Evolutionary conservation across 2,113 vertebrate species (phyloP), one percentile per base, ranked within the genome.

Genomic region (Empidonax traillii): DNA sequence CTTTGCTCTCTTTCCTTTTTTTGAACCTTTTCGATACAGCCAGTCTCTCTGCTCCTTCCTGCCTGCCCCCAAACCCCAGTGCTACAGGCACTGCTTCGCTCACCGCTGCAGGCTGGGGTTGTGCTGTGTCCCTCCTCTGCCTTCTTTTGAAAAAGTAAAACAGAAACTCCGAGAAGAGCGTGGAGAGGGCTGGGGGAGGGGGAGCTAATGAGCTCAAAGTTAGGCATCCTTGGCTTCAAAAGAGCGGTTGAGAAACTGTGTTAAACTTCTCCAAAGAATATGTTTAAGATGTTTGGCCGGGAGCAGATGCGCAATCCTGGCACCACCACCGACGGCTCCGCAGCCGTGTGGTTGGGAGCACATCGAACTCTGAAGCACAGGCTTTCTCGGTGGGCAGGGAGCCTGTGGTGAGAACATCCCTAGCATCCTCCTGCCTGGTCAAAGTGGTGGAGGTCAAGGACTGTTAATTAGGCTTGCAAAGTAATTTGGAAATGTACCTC

Each of bases 41-140:
- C 0, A 0, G 7, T 39, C 37, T 69, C 72, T 1, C 15, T 5
- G 12, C 25, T 66, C 8, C 17, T 14, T 46, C 52, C 23, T 56
- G 18, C 52, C 30, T 33, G 41, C 4, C 3, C 6, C 11, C 9
- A 14, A 27, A 1, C 8, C 30, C 0, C 1, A 9, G 8, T 85
- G 44, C 80, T 72, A 31, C 16, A 8, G 58, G 16, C 2, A 10
- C 65, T 59, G 20, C 28, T 58, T 74, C 43, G 16, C n/a, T 61
- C 11, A 22, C 8, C n/a, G 31, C 12, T 2, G 1, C 27, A 24
- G 6, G 18, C 31, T 66, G 44, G 39, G 3, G 27, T 46, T 89
- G 27, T 59, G 44, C 41, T 23, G 20, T 37, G 39, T 79, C 61
- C 30, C 33, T 73, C 19, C 1, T 0, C 33, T 53, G 49, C 33